phyloP scores from a whole-genome alignment of 2,888 invertebrate genomes.

The Limnephilus auricula region DNA sequence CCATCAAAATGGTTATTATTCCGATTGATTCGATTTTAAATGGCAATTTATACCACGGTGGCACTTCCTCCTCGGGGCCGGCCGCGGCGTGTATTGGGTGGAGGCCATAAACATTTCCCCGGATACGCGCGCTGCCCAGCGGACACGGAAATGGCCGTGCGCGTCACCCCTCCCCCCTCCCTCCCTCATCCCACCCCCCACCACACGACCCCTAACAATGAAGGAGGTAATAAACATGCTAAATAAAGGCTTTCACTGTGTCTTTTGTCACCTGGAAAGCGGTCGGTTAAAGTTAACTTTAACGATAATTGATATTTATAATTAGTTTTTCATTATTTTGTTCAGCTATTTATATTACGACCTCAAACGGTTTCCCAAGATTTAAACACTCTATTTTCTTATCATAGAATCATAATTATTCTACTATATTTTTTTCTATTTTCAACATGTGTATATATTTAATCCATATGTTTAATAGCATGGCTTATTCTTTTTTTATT shows the following conservation, averaged over 20 bases:
- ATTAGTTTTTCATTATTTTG: background rate
- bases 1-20: background rate
- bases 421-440: too few relatives aligned
- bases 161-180: constrained; percentile 27
- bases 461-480: too few relatives aligned
- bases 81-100: background rate
- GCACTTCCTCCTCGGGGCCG: background rate
- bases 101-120: constrained; percentile 38
- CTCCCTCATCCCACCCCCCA: background rate
- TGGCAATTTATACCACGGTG: background rate
- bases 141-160: constrained; percentile 52
- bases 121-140: constrained; percentile 34
- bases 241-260: constrained; percentile 9
- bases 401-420: too few relatives aligned
- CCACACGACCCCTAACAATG: background rate
- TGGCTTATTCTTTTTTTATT: too few relatives aligned
- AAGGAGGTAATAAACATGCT: constrained; percentile 24
- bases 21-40: constrained; percentile 36
- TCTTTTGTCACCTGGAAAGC: constrained; percentile 2
- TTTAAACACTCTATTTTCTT: background rate
- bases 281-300: background rate
- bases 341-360: background rate
- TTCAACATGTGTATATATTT: too few relatives aligned
- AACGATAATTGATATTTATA: background rate
- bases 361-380: background rate